A percentile compares a stretch with the other conserved stretches of the same genome.
Conservation (phyloP, 2,888 invertebrate species). For the Microplitis deprimator region DNA sequence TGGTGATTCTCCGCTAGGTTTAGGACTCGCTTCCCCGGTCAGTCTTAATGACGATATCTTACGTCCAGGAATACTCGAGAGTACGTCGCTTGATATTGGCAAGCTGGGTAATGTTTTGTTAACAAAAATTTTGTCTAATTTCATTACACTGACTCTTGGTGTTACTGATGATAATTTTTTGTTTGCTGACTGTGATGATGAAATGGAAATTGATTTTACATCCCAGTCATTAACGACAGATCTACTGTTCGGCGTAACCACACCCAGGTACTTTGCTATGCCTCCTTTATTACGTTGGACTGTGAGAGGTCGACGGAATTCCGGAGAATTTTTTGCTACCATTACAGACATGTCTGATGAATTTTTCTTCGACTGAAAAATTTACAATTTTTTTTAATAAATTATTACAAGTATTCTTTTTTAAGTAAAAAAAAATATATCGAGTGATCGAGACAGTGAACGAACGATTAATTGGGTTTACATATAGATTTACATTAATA, state of each 20-base stretch:
- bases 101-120: slow-evolving; percentile 74
- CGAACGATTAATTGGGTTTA: too few relatives aligned
- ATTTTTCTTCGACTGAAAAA: slow-evolving; percentile 54
- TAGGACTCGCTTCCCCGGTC: slow-evolving; percentile 61
- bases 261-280: slow-evolving; percentile 63
- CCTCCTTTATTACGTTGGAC: slow-evolving; percentile 68
- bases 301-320: slow-evolving; percentile 67
- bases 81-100: slow-evolving; percentile 61
- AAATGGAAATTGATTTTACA: slow-evolving; percentile 60
- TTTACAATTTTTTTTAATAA: neutral
- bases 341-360: slow-evolving; percentile 63
- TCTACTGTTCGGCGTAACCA: slow-evolving; percentile 56
- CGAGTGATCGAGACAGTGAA: too few relatives aligned
- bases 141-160: slow-evolving; percentile 73
- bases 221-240: slow-evolving; percentile 61
- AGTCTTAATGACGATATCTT: slow-evolving; percentile 65
- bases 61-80: slow-evolving; percentile 61
- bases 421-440: too few relatives aligned
- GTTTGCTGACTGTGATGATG: slow-evolving; percentile 64
- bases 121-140: slow-evolving; percentile 74
- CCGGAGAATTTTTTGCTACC: slow-evolving; percentile 65
- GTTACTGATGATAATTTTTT: slow-evolving; percentile 71
- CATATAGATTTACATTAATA: too few relatives aligned
- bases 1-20: slow-evolving; percentile 51
- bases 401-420: neutral